A percentile compares a stretch with the other conserved stretches of the same genome.
Evolutionary conservation across 2,888 invertebrate species (phyloP).

Genomic region (Nemotelus nigrinus): DNA sequence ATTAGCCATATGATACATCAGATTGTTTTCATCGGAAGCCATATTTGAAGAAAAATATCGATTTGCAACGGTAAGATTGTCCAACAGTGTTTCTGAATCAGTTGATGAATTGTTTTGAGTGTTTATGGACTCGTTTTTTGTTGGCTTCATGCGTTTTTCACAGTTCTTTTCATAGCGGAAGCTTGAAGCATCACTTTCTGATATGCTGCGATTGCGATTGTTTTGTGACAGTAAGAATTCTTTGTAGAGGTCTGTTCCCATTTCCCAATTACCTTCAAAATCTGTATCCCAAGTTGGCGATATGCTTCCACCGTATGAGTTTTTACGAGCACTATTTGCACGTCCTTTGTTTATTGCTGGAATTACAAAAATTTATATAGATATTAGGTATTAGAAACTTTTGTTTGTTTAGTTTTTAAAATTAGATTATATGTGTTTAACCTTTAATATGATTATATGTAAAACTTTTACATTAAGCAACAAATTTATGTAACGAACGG

Average conservation of each 20-base stretch:
- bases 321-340: conserved; percentile 54
- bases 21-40: not conserved
- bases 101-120: not conserved
- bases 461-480: too few species aligned
- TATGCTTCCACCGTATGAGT: conserved; percentile 53
- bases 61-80: not conserved
- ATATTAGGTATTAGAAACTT: not conserved
- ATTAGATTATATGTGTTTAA: not conserved
- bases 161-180: conserved; percentile 48
- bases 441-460: not conserved
- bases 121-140: not conserved
- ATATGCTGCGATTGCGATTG: conserved; percentile 58
- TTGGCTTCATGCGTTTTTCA: conserved; percentile 38
- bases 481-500: too few species aligned
- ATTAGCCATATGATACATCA: not conserved
- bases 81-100: not conserved
- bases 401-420: not conserved
- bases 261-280: conserved; percentile 62
- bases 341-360: conserved; percentile 57
- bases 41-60: not conserved
- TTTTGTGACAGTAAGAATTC: conserved; percentile 59
- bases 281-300: conserved; percentile 61
- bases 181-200: conserved; percentile 56
- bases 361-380: conserved; percentile 18
- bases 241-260: conserved; percentile 61